Base-by-base conservation (phyloP, 2,113 vertebrate genomes). In the Oryzias curvinotus region DNA sequence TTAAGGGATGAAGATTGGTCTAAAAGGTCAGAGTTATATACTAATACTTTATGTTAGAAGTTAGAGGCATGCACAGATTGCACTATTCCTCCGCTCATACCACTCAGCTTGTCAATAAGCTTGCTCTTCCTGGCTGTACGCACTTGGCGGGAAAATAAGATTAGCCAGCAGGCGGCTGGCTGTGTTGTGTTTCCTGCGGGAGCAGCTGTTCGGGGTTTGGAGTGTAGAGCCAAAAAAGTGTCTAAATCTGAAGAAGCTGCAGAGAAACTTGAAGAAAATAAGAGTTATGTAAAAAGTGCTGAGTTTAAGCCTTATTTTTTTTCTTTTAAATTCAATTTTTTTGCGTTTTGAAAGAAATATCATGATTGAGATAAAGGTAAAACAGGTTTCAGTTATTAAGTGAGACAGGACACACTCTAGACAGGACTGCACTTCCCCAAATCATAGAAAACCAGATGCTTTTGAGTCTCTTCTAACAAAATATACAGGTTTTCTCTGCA, bases 121-220 rank as follows among this genome's bases (percentile, higher is more conserved):
- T 36, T 5, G 5, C 52, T 36, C 28, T 36, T 19, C 23, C 1
- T 14, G 42, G 43, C 56, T 47, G 7, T 23, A 47, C 62, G 62
- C 55, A 13, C 51, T 8, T 13, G 19, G 57, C 36, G 57, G 36
- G 49, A 53, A 57, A 75, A 64, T 58, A 51, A 55, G 52, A 80
- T 77, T 57, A 67, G 21, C 65, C 61, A 54, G 43, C 60, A 60
- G 74, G 64, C 62, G 1, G 4, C 23, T 18, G 58, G n/a, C n/a
- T n/a, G 49, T 18, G 14, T 25, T 14, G 59, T 63, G 28, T 64
- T 65, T 46, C 51, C 21, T 68, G 71, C 2, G 7, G 57, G 10
- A 4, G 56, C 73, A 77, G 80, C 76, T 80, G 79, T 75, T 65
- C 1, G 52, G 54, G 51, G 43, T 52, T 78, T 42, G 50, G 51